A percentile compares a stretch with the other conserved stretches of the same genome.
Evolutionary conservation across 2,888 invertebrate genomes (phyloP).

Genomic region (Melinaea menophilus): DNA sequence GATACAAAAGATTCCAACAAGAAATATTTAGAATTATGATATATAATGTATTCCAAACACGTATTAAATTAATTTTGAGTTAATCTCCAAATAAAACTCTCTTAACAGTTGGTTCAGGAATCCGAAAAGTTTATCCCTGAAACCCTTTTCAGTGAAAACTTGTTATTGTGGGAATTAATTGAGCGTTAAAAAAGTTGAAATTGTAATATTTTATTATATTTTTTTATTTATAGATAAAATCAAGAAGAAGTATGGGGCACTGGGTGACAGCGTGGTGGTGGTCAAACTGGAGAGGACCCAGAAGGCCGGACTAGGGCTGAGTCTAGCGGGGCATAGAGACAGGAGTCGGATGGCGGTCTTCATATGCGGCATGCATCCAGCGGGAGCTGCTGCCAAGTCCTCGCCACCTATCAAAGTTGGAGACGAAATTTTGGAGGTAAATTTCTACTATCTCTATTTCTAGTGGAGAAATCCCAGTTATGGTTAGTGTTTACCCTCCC

Average conservation of each 20-base stretch:
- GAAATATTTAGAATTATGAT: no score
- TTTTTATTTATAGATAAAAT: conserved; percentile 86
- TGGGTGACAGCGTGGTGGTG: conserved; percentile 84
- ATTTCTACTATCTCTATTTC: conserved; percentile 7
- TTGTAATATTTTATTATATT: neutral
- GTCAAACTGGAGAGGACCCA: conserved; percentile 87
- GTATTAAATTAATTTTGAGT: no score
- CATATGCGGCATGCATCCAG: conserved; percentile 95
- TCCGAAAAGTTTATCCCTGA: no score
- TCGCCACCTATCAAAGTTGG: conserved; percentile 90
- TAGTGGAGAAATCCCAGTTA: no score
- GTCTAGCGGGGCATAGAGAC: conserved; percentile 96
- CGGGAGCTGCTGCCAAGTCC: conserved; percentile 86
- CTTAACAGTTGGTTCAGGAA: no score
- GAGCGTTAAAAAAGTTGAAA: no score
- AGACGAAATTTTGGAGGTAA: conserved; percentile 96
- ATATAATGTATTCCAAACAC: no score
- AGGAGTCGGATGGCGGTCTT: conserved; percentile 97
- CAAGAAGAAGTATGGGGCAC: conserved; percentile 91
- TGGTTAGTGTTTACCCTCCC: no score
- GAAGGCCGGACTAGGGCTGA: conserved; percentile 90
- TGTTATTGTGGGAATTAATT: no score
- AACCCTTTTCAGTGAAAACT: no score
- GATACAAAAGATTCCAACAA: no score
- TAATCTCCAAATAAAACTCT: no score